Base-by-base conservation (phyloP, 92 coral and sea anemone species). In the Actinostola sp. region DNA sequence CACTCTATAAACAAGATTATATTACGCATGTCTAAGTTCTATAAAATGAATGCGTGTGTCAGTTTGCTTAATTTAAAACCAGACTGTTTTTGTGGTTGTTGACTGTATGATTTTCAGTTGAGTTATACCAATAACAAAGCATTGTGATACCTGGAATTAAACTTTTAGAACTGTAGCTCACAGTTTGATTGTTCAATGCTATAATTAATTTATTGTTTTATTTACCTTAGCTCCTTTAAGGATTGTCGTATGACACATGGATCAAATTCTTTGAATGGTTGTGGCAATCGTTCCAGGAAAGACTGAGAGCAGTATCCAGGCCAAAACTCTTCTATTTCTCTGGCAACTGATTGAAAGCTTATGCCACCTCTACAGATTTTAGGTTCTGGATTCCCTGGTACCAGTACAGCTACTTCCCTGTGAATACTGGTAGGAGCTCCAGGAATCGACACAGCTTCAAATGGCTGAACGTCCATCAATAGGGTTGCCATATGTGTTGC, bases 381-480 rank as follows among this genome's bases (percentile, higher is more conserved):
- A 32, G 83, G 45, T 39, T 39, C 45, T 39, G 7, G 8, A 7
- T 39, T 39, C 45, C 45, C 45, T 7, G 45, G 45, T 7, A 39
- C 45, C 45, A 7, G 7, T 7, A 39, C 14, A 7, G 7, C 14
- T 7, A 39, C 45, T 7, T 39, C 14, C 14, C 45, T 39, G 14
- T 39, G 45, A 39, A 86, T 50, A 17, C 9, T 54, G 51, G 70
- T 21, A 31, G 45, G 14, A 39, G 7, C 14, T 39, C 14, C 45
- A 39, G 45, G 14, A 7, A 39, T 7, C 45, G 7, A 7, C 8
- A 39, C 45, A 7, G 45, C 8, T 7, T 7, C 14, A 39, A 7
- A 14, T 7, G 7, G 7, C 45, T 39, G 45, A 39, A 39, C 8
- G 14, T 39, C 45, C 45, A 39, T 39, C 44, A 75, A 27, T 24